phyloP scores from a whole-genome alignment of 2,797 vertebrate species.

The Iguana delicatissima region DNA sequence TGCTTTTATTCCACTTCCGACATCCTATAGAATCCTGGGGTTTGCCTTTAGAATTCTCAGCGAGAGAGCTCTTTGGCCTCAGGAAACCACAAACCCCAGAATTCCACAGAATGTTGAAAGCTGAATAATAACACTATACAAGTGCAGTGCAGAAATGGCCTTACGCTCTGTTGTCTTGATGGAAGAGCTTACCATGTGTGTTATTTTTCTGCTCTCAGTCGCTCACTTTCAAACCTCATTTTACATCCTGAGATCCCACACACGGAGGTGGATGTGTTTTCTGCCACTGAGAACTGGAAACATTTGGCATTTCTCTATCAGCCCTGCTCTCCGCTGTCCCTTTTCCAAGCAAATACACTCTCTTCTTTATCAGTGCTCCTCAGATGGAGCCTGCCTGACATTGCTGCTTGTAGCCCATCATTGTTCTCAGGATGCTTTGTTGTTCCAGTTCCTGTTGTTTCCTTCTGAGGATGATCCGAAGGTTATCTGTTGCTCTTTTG shows the following conservation, averaged over 20 bases:
- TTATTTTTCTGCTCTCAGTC: not conserved
- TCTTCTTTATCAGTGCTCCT: not conserved
- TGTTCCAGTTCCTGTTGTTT: not conserved
- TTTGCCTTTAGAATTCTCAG: no score
- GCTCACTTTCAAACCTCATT: not conserved
- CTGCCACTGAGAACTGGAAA: not conserved
- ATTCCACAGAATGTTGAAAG: no score
- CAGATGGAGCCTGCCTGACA: not conserved
- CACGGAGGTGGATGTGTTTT: not conserved
- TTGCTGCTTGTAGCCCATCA: not conserved
- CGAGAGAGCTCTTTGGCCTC: no score
- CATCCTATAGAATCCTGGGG: no score
- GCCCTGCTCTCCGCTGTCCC: not conserved
- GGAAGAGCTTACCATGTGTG: no score
- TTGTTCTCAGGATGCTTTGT: not conserved
- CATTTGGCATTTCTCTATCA: not conserved
- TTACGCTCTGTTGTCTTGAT: no score
- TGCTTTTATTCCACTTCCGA: no score
- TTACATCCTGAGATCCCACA: not conserved
- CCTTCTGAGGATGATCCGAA: not conserved
- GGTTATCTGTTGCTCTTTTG: slow-evolving; percentile 13
- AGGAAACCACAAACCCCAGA: no score
- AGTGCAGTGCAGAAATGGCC: no score
- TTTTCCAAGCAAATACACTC: not conserved
- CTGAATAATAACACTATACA: no score